phyloP scores from a whole-genome alignment of 2,888 invertebrate genomes.

The Acanthococcus lagerstroemiae region DNA sequence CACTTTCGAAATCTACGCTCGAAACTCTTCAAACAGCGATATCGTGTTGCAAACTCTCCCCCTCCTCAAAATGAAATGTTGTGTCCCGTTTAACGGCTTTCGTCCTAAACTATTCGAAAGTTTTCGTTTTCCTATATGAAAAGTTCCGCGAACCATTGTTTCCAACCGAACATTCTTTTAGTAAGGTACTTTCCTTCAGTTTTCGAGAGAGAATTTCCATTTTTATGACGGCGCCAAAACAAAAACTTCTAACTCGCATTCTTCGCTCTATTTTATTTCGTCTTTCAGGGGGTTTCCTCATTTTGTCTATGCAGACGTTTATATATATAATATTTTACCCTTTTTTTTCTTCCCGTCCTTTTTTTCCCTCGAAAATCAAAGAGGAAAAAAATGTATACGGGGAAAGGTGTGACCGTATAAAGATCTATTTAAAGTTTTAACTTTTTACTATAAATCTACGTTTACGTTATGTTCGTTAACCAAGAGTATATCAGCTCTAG shows the following conservation, averaged over 20 bases:
- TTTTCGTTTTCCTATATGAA: background rate
- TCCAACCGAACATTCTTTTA: constrained; percentile 8
- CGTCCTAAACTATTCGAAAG: constrained; percentile 13
- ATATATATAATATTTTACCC: constrained; percentile 9
- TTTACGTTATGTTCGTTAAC: constrained; percentile 23
- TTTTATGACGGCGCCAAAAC: constrained; percentile 31
- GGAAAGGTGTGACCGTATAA: background rate
- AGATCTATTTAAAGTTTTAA: constrained; percentile 10
- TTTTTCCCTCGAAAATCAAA: background rate
- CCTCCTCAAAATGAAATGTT: too few species aligned
- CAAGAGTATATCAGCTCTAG: constrained; percentile 13
- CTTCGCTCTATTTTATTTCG: background rate
- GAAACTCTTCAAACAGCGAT: too few species aligned
- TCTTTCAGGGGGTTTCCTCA: background rate
- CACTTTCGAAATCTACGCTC: too few species aligned
- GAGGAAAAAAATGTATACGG: background rate
- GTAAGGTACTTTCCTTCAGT: constrained; percentile 16
- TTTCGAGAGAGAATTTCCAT: constrained; percentile 27
- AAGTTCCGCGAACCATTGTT: constrained; percentile 22
- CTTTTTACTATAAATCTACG: constrained; percentile 23
- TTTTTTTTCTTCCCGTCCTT: background rate
- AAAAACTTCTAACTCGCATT: constrained; percentile 15
- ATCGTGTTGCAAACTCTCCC: too few species aligned
- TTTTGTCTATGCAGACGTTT: constrained; percentile 15
- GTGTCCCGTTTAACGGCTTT: constrained; percentile 21